These are phyloP conservation scores for Mus spretus DNA, from an alignment of 2,797 vertebrate species.

Conservation along the genomic window DNA sequence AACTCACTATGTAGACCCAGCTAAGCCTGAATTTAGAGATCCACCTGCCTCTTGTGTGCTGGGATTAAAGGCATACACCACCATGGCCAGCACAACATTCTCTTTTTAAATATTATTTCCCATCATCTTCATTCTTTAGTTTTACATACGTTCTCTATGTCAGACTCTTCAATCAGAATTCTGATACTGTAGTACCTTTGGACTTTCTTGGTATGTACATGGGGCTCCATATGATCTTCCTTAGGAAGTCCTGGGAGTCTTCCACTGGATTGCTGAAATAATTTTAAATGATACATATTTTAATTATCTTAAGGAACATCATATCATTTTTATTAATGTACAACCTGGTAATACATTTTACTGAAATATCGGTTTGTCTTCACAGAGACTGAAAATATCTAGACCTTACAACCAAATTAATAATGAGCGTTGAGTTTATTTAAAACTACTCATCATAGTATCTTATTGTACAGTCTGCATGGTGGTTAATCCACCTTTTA, in stretches of 20 bases:
- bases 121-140: slow-evolving; percentile 8
- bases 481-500: background rate
- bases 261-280: slow-evolving; percentile 14
- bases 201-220: background rate
- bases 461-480: background rate
- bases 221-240: background rate
- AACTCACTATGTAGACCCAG: background rate
- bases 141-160: slow-evolving; percentile 2
- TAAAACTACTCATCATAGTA: background rate
- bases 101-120: background rate
- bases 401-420: background rate
- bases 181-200: background rate
- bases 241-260: background rate
- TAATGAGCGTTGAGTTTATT: background rate
- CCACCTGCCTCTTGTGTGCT: background rate
- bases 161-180: background rate
- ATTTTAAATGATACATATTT: background rate
- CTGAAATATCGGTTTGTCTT: background rate
- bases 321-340: background rate
- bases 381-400: background rate
- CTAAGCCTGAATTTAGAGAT: background rate
- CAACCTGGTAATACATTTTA: background rate
- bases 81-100: background rate
- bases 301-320: slow-evolving; percentile 6
- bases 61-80: background rate